Conservation (phyloP, 1,140 invertebrate species). For the Luehdorfia chinensis region DNA sequence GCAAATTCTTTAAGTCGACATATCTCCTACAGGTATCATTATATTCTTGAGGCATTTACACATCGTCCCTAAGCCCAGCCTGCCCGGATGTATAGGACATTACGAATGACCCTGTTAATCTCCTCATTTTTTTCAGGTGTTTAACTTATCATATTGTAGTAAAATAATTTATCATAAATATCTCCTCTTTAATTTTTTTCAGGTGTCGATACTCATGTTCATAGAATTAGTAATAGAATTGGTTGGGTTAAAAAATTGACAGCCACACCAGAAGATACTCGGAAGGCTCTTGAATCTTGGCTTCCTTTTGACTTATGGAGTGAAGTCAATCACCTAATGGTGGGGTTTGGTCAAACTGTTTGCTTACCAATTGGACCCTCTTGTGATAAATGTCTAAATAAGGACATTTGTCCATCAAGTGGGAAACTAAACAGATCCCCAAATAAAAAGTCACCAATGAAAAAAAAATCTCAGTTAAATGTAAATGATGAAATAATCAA, state of each 20-base stretch:
- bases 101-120: no score
- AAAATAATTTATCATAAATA: no score
- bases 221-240: constrained; percentile 94
- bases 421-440: constrained; percentile 49
- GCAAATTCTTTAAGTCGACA: no score
- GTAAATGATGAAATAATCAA: constrained; percentile 19
- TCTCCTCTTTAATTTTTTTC: constrained; percentile 34
- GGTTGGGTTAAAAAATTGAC: constrained; percentile 88
- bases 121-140: no score
- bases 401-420: constrained; percentile 88
- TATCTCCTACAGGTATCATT: no score
- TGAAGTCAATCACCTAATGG: constrained; percentile 94
- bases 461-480: constrained; percentile 30
- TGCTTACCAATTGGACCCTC: constrained; percentile 90
- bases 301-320: constrained; percentile 91
- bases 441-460: constrained; percentile 44
- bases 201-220: constrained; percentile 98
- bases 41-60: no score
- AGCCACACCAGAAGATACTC: constrained; percentile 93
- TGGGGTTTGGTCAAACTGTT: constrained; percentile 97
- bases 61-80: no score
- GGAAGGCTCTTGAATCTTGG: constrained; percentile 91
- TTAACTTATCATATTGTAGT: no score
- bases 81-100: no score
- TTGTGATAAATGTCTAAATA: constrained; percentile 91